A percentile compares a stretch with the other conserved stretches of the same genome.
phyloP scores from a whole-genome alignment of 2,797 vertebrate species.

The Carduelis carduelis region DNA sequence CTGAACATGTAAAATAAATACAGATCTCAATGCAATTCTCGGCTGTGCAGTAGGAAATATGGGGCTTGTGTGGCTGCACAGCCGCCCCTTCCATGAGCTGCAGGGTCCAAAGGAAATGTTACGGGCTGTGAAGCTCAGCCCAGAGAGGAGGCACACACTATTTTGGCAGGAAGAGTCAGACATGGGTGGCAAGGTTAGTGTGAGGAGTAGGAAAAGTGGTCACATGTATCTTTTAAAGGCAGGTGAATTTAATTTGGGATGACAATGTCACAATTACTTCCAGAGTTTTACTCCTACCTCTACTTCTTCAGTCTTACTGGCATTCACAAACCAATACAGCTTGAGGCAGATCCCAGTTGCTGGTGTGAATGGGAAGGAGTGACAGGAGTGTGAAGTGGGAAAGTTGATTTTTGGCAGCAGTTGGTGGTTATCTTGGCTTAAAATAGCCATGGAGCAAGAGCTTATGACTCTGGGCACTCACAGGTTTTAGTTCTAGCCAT shows the following conservation, averaged over 20 bases:
- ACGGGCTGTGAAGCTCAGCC: not conserved
- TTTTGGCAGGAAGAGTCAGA: not conserved
- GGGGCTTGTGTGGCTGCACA: not conserved
- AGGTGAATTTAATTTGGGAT: not conserved
- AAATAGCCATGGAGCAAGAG: not conserved
- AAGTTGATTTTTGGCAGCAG: not conserved
- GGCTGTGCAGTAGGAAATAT: not conserved
- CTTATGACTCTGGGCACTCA: not conserved
- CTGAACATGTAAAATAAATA: not conserved
- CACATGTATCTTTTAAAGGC: not conserved
- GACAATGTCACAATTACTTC: not conserved
- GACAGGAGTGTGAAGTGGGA: not conserved
- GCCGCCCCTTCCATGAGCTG: not conserved
- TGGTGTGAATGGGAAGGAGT: not conserved
- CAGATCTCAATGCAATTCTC: not conserved
- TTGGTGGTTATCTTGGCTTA: not conserved
- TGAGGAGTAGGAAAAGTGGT: not conserved
- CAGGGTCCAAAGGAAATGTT: not conserved
- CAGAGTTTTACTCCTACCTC: not conserved
- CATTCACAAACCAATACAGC: not conserved
- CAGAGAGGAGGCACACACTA: not conserved
- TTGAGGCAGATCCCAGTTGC: not conserved
- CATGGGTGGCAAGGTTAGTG: not conserved
- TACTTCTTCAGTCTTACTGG: not conserved
- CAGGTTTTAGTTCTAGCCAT: not conserved